These are phyloP conservation scores for Prostheceraeus crozeri DNA, from an alignment of 2,888 invertebrate species.

Conservation along the genomic window DNA sequence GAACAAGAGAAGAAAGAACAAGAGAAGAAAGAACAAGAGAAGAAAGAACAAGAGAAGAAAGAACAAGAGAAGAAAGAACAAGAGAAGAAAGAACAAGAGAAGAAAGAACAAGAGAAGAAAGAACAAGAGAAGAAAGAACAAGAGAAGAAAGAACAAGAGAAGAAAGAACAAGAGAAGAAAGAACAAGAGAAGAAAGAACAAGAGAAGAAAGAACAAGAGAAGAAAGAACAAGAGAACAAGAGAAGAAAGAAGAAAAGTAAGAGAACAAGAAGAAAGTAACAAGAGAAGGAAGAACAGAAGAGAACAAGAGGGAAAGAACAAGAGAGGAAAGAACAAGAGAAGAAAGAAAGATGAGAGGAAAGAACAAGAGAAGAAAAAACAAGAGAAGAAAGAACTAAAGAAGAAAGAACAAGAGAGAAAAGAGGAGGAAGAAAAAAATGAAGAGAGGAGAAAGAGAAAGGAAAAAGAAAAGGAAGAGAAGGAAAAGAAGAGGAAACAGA, in stretches of 20 bases:
- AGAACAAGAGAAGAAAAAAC: too few relatives aligned
- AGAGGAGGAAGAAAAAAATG: too few relatives aligned
- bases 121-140: not conserved
- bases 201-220: not conserved
- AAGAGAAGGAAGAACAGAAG: too few relatives aligned
- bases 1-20: not conserved
- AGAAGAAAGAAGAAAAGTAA: not conserved
- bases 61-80: not conserved
- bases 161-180: not conserved
- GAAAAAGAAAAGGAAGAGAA: too few relatives aligned
- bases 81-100: not conserved
- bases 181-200: not conserved
- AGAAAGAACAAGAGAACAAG: not conserved
- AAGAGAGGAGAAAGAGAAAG: too few relatives aligned
- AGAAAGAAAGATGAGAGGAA: too few relatives aligned
- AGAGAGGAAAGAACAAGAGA: too few relatives aligned
- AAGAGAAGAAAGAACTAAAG: too few relatives aligned
- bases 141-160: not conserved
- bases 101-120: not conserved
- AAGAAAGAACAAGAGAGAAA: too few relatives aligned
- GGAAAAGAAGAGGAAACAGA: too few relatives aligned
- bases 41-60: slow-evolving; percentile 5
- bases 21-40: too few relatives aligned
- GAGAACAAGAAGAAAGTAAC: slow-evolving; percentile 5
- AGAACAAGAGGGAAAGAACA: too few relatives aligned